Evolutionary conservation across 2,797 vertebrate species (phyloP).

Genomic region (Molossus alvarezi): DNA sequence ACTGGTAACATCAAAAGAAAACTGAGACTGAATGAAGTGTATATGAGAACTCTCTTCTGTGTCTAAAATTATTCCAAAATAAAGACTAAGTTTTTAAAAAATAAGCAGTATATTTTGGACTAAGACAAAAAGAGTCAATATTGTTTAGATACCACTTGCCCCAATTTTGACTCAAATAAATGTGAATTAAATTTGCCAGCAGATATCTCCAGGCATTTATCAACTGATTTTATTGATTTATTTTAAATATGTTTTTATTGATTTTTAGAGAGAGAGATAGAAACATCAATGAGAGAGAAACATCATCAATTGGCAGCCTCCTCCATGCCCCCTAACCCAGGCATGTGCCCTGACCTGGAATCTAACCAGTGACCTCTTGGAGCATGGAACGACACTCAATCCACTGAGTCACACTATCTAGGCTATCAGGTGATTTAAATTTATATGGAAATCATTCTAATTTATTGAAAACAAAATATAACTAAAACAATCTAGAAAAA

Average conservation of each 20-base stretch:
- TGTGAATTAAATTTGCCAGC: background rate
- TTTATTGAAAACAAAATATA: background rate
- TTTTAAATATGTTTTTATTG: too few species aligned
- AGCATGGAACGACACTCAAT: too few species aligned
- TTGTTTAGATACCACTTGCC: background rate
- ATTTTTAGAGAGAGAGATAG: too few species aligned
- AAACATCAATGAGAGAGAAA: too few species aligned
- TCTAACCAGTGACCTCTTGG: too few species aligned
- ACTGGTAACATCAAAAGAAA: background rate
- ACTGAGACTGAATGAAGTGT: background rate
- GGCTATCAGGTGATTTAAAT: background rate
- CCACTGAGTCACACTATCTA: too few species aligned
- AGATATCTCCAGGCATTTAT: background rate
- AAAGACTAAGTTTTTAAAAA: background rate
- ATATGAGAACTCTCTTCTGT: background rate
- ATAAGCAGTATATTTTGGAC: background rate
- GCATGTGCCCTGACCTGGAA: too few species aligned
- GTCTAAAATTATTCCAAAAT: background rate
- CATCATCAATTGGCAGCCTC: too few species aligned
- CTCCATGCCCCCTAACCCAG: too few species aligned
- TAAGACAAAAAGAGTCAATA: background rate
- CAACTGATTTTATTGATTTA: background rate
- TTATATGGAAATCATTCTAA: background rate
- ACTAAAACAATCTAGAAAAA: background rate
- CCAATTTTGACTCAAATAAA: background rate